Percentiles rank a stretch among this genome's conserved stretches.
Evolutionary conservation across 2,888 invertebrate genomes (phyloP).

Genomic region (Sialis lutaria): DNA sequence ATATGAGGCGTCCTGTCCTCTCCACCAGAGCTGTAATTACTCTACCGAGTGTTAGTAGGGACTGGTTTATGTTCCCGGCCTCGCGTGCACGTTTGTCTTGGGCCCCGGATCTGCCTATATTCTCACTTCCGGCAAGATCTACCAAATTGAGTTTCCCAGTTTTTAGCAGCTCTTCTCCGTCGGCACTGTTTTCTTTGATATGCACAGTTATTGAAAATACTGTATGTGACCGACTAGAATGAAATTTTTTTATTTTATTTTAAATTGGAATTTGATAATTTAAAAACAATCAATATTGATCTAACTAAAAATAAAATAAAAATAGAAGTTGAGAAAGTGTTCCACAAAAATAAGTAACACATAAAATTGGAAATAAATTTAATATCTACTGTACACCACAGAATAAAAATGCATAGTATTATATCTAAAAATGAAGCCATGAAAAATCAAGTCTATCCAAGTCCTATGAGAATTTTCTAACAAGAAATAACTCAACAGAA

Average conservation of each 20-base stretch:
- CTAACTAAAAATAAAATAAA: neutral
- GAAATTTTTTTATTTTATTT: constrained; percentile 14
- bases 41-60: constrained; percentile 79
- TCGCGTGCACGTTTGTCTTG: constrained; percentile 75
- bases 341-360: too few relatives aligned
- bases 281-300: neutral
- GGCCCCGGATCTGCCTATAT: constrained; percentile 90
- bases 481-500: too few relatives aligned
- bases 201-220: constrained; percentile 90
- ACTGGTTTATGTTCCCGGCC: constrained; percentile 94
- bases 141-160: constrained; percentile 95
- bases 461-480: too few relatives aligned
- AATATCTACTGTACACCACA: too few relatives aligned
- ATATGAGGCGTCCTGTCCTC: constrained; percentile 68
- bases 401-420: too few relatives aligned
- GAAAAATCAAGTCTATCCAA: too few relatives aligned
- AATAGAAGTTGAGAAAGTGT: neutral
- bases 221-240: constrained; percentile 80
- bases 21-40: constrained; percentile 92
- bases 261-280: neutral
- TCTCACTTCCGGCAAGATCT: constrained; percentile 94
- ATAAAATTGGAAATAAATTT: too few relatives aligned
- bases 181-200: constrained; percentile 73
- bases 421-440: too few relatives aligned
- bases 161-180: constrained; percentile 83